phyloP scores from a whole-genome alignment of 2,113 vertebrate species.

The Drymodes brunneopygia region DNA sequence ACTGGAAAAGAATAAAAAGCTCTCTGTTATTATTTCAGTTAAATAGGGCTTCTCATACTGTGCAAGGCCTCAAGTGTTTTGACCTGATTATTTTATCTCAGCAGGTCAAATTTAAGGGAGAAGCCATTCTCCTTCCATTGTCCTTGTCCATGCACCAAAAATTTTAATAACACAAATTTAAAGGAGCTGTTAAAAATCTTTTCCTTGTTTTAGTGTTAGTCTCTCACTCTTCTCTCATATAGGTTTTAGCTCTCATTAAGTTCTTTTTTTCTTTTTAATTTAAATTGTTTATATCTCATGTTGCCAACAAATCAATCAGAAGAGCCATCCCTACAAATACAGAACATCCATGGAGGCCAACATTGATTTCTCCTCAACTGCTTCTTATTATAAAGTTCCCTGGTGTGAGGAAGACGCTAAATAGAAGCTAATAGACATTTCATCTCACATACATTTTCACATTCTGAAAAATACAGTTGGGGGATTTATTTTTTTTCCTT shows the following conservation, averaged over 20 bases:
- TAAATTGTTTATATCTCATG: constrained; percentile 37
- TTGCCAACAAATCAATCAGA: constrained; percentile 56
- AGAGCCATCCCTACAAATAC: constrained; percentile 39
- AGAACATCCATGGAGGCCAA: constrained; percentile 17
- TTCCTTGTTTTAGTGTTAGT: background rate
- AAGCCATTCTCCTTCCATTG: background rate
- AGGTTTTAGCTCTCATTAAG: background rate
- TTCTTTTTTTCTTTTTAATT: background rate
- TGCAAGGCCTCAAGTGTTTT: background rate
- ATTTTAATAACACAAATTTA: background rate
- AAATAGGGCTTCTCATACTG: background rate
- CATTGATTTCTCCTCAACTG: constrained; percentile 53
- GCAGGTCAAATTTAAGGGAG: background rate
- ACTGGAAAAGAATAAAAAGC: background rate
- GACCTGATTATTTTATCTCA: background rate
- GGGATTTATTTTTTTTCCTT: background rate
- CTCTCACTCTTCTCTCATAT: background rate
- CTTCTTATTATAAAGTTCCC: constrained; percentile 67
- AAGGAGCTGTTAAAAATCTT: background rate
- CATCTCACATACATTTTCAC: constrained; percentile 40
- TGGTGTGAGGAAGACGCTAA: constrained; percentile 43
- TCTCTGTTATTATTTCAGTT: background rate
- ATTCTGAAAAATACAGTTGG: constrained; percentile 26
- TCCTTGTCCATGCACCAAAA: background rate
- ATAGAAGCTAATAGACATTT: constrained; percentile 56